Conservation (phyloP, 2,888 invertebrate species). For the Molanna angustata region DNA sequence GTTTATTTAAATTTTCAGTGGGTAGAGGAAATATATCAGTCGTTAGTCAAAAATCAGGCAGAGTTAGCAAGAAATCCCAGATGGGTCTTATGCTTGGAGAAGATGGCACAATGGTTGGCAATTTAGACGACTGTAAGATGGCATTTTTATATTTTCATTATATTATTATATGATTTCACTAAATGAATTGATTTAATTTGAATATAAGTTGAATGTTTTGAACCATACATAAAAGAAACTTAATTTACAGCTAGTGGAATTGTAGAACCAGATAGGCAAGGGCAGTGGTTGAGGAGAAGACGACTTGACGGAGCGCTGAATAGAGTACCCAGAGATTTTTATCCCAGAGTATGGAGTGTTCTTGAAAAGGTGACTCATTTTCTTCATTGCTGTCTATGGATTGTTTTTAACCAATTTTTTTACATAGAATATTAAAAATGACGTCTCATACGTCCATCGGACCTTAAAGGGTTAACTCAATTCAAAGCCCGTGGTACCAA, state of each 20-base stretch:
- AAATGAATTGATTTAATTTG: not conserved
- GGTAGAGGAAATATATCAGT: slow-evolving; percentile 85
- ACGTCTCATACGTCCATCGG: too few relatives aligned
- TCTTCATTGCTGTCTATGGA: too few relatives aligned
- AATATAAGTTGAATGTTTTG: too few relatives aligned
- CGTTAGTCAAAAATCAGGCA: slow-evolving; percentile 81
- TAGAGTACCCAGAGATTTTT: slow-evolving; percentile 95
- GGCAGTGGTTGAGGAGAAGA: slow-evolving; percentile 94
- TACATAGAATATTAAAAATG: too few relatives aligned
- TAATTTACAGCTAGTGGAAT: slow-evolving; percentile 36
- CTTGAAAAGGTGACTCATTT: slow-evolving; percentile 86
- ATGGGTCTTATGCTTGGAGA: slow-evolving; percentile 42
- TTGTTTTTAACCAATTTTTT: too few relatives aligned
- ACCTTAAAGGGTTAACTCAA: too few relatives aligned
- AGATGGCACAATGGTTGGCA: slow-evolving; percentile 47
- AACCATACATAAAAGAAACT: not conserved
- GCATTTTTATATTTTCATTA: not conserved
- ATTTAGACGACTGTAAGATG: slow-evolving; percentile 47
- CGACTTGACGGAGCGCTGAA: slow-evolving; percentile 96
- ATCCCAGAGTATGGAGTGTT: slow-evolving; percentile 90
- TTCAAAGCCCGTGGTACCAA: too few relatives aligned
- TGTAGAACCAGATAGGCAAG: slow-evolving; percentile 78
- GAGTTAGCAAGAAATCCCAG: slow-evolving; percentile 76
- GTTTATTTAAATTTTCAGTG: slow-evolving; percentile 60
- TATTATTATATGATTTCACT: not conserved